These are phyloP conservation scores for Zosterops japonicus DNA, from an alignment of 2,113 vertebrate species.

Conservation along the genomic window DNA sequence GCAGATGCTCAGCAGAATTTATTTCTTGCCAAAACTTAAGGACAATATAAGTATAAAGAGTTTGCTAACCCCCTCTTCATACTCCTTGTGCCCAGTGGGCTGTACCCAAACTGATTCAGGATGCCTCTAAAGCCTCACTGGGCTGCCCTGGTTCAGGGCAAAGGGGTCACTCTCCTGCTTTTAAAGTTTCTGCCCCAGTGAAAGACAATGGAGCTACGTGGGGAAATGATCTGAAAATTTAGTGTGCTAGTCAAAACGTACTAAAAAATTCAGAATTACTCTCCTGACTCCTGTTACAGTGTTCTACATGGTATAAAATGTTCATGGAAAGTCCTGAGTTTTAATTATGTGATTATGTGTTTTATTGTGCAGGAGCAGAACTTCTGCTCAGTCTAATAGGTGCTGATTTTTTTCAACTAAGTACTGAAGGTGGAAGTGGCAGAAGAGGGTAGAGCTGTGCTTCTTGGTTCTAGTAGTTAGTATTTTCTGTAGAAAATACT, in stretches of 20 bases:
- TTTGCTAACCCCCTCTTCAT: neutral
- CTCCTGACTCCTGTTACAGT: neutral
- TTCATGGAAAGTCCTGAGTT: neutral
- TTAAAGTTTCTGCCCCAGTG: neutral
- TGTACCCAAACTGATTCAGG: neutral
- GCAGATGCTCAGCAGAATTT: neutral
- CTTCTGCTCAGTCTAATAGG: neutral
- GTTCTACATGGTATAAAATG: neutral
- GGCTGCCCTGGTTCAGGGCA: neutral
- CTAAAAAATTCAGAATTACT: neutral
- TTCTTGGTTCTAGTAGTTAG: neutral
- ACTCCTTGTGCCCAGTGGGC: neutral
- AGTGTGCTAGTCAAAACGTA: neutral
- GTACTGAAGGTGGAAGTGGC: neutral
- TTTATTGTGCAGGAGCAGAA: neutral
- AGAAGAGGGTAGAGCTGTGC: neutral
- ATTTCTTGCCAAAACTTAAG: neutral
- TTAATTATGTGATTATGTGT: neutral
- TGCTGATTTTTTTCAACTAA: neutral
- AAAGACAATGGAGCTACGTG: neutral
- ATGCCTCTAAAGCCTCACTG: neutral
- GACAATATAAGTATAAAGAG: neutral
- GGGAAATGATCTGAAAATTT: neutral
- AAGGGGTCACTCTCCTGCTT: neutral
- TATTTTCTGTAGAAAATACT: neutral